Evolutionary conservation across 1,140 invertebrate genomes (phyloP).

Genomic region (Eriocheir sinensis): DNA sequence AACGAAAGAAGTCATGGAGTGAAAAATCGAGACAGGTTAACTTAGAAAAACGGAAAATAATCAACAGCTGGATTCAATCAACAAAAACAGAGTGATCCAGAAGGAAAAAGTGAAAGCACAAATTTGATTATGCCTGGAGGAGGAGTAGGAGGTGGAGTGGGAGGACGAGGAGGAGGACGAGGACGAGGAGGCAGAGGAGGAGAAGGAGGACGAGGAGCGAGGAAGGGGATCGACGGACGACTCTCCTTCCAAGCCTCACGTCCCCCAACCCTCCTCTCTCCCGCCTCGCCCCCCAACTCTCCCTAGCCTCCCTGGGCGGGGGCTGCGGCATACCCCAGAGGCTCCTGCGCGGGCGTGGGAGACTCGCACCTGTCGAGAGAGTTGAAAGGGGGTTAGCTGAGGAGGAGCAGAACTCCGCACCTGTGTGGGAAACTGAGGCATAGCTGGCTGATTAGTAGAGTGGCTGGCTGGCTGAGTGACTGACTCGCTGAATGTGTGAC

Average conservation of each 20-base stretch:
- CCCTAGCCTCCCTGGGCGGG: not conserved
- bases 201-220: not conserved
- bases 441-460: not conserved
- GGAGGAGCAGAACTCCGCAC: not conserved
- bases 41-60: not conserved
- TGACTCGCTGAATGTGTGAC: no score
- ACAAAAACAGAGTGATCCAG: constrained; percentile 12
- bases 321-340: not conserved
- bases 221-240: not conserved
- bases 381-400: not conserved
- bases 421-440: not conserved
- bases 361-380: constrained; percentile 11
- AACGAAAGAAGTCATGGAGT: no score
- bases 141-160: not conserved
- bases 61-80: not conserved
- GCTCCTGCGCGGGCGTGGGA: not conserved
- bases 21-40: no score
- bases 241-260: not conserved
- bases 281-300: not conserved
- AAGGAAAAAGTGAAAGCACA: not conserved
- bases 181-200: not conserved
- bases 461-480: not conserved
- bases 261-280: not conserved
- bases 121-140: not conserved
- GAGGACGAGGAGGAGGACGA: not conserved